Conservation (phyloP, 1,140 invertebrate species). For the Panulirus ornatus region DNA sequence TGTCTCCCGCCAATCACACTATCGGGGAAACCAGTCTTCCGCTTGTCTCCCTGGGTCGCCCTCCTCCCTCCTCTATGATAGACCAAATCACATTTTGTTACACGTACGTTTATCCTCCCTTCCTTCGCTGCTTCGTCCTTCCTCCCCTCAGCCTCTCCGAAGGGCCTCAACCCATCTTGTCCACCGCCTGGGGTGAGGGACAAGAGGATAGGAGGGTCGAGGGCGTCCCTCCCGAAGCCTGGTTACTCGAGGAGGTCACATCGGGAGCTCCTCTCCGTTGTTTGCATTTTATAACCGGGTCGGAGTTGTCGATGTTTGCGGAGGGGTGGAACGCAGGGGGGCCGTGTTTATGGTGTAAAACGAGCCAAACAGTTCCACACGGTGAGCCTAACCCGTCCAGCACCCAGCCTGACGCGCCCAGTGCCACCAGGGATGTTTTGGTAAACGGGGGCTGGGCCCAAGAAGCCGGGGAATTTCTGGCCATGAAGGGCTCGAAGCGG, state of each 20-base stretch:
- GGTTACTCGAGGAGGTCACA: neutral
- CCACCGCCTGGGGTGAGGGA: constrained; percentile 16
- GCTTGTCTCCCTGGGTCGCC: constrained; percentile 22
- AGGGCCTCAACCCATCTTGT: neutral
- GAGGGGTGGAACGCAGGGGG: constrained; percentile 3
- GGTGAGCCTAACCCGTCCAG: neutral
- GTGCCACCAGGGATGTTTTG: constrained; percentile 3
- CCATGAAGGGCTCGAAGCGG: neutral
- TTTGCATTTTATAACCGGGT: constrained; percentile 54
- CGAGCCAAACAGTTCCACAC: constrained; percentile 5
- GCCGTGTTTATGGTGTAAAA: constrained; percentile 50
- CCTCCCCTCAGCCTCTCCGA: neutral
- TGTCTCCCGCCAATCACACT: constrained; percentile 43
- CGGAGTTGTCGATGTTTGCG: constrained; percentile 29
- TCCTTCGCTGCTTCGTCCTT: neutral
- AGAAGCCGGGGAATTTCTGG: constrained; percentile 20
- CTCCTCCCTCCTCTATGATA: constrained; percentile 5
- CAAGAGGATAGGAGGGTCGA: neutral
- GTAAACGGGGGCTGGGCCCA: neutral
- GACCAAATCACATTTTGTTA: constrained; percentile 36
- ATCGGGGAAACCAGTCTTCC: constrained; percentile 62
- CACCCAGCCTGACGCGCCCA: neutral
- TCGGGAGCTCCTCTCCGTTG: neutral
- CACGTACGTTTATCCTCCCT: neutral
- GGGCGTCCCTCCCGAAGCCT: neutral